These are phyloP conservation scores for Lagria hirta DNA, from an alignment of 2,888 invertebrate genomes.

Conservation along the genomic window DNA sequence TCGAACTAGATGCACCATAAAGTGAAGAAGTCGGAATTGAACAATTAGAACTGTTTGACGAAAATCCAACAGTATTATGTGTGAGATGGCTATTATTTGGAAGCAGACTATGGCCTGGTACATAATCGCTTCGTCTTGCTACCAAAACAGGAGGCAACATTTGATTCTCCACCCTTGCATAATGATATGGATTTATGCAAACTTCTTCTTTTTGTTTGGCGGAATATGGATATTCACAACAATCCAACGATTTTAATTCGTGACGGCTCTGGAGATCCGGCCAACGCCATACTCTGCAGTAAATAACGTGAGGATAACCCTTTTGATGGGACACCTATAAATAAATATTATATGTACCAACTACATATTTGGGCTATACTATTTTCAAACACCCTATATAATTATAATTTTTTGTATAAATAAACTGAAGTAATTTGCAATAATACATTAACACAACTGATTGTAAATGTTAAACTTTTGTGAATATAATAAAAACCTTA, in stretches of 20 bases:
- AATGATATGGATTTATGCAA: conserved; percentile 99
- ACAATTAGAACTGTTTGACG: conserved; percentile 74
- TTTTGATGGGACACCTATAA: conserved; percentile 97
- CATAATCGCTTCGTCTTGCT: conserved; percentile 94
- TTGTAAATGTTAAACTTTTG: no score
- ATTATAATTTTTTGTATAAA: no score
- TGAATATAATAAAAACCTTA: no score
- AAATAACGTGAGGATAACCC: conserved; percentile 97
- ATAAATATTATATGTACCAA: no score
- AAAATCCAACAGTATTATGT: conserved; percentile 92
- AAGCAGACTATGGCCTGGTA: conserved; percentile 84
- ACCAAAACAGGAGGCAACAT: conserved; percentile 97
- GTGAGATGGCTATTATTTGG: conserved; percentile 93
- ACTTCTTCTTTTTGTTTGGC: conserved; percentile 98
- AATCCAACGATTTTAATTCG: conserved; percentile 92
- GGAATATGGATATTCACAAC: conserved; percentile 94
- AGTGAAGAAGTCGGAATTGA: conserved; percentile 63
- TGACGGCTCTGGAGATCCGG: conserved; percentile 98
- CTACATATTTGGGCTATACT: no score
- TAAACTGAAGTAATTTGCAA: no score
- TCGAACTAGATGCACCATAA: conserved; percentile 66
- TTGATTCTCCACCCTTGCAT: conserved; percentile 95
- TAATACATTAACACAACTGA: no score
- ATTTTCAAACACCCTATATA: no score
- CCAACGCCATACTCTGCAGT: conserved; percentile 99